These are phyloP conservation scores for Sebastes hubbsi DNA, from an alignment of 2,797 vertebrate genomes.

Conservation along the genomic window DNA sequence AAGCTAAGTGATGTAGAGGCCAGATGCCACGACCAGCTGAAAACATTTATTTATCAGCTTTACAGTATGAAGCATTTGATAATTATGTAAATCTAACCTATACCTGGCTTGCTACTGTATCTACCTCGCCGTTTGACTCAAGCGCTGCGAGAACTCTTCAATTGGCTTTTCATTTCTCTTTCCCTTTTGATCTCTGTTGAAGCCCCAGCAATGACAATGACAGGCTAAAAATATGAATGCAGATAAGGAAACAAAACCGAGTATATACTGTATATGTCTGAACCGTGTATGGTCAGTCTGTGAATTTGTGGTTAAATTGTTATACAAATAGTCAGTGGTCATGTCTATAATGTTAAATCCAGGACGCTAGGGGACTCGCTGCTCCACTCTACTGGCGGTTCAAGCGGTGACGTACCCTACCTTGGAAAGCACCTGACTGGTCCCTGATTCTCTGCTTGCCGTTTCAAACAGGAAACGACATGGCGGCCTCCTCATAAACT, in stretches of 20 bases:
- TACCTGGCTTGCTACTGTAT: not conserved
- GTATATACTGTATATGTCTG: no score
- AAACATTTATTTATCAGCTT: not conserved
- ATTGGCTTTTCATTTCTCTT: not conserved
- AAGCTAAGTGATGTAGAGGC: conserved; percentile 4
- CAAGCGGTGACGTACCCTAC: no score
- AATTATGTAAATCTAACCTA: not conserved
- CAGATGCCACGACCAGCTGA: not conserved
- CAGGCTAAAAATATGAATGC: not conserved
- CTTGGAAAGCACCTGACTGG: no score
- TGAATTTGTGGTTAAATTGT: no score
- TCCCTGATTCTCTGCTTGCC: no score
- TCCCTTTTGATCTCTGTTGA: not conserved
- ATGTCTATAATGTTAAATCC: no score
- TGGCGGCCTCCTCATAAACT: no score
- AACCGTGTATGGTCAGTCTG: no score
- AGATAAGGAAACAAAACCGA: not conserved
- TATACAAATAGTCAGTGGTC: no score
- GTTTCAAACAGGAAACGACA: no score
- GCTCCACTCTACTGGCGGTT: no score
- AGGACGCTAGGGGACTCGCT: no score
- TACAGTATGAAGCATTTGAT: not conserved
- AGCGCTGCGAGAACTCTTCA: not conserved
- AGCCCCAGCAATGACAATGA: not conserved
- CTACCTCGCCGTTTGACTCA: not conserved